Evolutionary conservation across 2,797 vertebrate genomes (phyloP).

Genomic region (Ibycter americanus): DNA sequence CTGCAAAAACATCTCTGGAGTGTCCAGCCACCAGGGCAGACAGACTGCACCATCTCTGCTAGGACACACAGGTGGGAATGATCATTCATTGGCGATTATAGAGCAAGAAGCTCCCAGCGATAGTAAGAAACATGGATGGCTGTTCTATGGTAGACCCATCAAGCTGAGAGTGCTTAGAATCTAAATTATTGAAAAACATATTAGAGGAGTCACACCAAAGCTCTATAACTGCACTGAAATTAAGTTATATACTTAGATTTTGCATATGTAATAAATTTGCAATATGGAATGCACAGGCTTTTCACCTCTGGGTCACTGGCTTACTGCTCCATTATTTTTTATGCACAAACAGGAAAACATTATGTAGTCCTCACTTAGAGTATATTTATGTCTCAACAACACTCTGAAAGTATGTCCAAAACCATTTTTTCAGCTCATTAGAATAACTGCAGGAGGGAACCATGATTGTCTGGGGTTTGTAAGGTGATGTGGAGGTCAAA

Average conservation of each 20-base stretch:
- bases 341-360: slow-evolving; percentile 30
- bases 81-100: accelerated
- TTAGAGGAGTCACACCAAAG: neutral
- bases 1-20: neutral
- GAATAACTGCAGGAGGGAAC: slow-evolving; percentile 4
- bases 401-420: neutral
- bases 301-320: slow-evolving; percentile 33
- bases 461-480: neutral
- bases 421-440: slow-evolving; percentile 26
- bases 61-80: neutral
- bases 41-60: neutral
- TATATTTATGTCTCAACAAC: neutral
- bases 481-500: neutral
- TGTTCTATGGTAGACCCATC: neutral
- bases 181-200: neutral
- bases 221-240: neutral
- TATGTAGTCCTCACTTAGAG: neutral
- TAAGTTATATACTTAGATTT: slow-evolving; percentile 22
- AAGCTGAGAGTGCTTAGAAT: neutral
- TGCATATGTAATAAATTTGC: neutral
- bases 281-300: neutral
- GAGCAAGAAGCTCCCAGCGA: neutral
- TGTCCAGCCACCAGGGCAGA: neutral
- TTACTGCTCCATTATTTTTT: slow-evolving; percentile 37
- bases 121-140: neutral